Percentiles rank a stretch among this genome's conserved stretches.
Conservation (phyloP, 2,888 invertebrate species). For the Stratiomys singularior region DNA sequence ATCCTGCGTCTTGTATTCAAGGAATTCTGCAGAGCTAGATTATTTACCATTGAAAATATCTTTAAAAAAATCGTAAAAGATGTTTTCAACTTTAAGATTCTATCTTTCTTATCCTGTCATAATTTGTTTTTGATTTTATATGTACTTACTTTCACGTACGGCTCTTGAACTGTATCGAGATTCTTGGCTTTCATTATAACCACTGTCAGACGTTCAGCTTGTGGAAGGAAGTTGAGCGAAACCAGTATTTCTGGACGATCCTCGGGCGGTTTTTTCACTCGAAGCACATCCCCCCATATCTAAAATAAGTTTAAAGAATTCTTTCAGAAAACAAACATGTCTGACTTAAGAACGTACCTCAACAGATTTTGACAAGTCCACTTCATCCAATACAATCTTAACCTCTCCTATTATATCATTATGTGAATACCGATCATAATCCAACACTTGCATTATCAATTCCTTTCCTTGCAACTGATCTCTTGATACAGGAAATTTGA, state of each 20-base stretch:
- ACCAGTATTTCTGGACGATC: conserved; percentile 84
- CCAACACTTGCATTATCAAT: conserved; percentile 66
- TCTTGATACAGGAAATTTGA: conserved; percentile 91
- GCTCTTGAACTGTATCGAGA: conserved; percentile 81
- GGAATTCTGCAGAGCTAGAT: no score
- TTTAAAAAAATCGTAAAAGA: no score
- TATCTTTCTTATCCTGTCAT: no score
- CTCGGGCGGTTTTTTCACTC: conserved; percentile 83
- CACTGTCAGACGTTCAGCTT: conserved; percentile 86
- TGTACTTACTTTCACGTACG: conserved; percentile 72
- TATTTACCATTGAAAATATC: no score
- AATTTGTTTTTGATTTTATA: no score
- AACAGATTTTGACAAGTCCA: conserved; percentile 72
- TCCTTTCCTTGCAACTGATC: conserved; percentile 86
- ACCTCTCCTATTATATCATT: conserved; percentile 91
- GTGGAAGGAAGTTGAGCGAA: conserved; percentile 87
- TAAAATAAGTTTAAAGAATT: conserved; percentile 66
- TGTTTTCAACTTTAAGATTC: no score
- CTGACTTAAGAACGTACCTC: conserved; percentile 61
- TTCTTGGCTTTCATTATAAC: conserved; percentile 87
- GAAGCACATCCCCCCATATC: conserved; percentile 88
- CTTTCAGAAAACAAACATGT: background rate
- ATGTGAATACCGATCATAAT: conserved; percentile 77
- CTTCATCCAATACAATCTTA: conserved; percentile 78
- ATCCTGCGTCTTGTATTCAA: no score